Conservation (phyloP, 2,797 vertebrate species). For the Denticeps clupeoides region DNA sequence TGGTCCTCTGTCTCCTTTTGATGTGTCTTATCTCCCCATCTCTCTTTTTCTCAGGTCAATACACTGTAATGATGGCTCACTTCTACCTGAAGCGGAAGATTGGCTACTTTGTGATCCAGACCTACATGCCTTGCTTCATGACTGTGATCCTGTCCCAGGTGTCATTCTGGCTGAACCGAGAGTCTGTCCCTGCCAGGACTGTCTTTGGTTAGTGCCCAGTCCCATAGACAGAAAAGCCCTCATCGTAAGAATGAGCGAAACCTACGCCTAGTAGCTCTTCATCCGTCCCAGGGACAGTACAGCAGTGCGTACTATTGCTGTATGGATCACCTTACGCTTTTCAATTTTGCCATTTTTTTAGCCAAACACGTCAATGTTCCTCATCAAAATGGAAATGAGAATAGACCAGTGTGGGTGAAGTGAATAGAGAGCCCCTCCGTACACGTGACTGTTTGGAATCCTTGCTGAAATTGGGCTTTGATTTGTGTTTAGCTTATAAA, state of each 20-base stretch:
- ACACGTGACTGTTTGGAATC: conserved; percentile 14
- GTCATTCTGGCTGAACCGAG: conserved; percentile 96
- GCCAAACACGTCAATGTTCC: conserved; percentile 20
- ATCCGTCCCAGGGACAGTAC: too few species aligned
- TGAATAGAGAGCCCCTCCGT: conserved; percentile 24
- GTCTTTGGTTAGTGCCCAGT: conserved; percentile 81
- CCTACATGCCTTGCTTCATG: conserved; percentile 98
- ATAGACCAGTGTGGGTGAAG: conserved; percentile 19
- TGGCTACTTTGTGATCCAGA: conserved; percentile 97
- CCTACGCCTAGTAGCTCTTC: too few species aligned
- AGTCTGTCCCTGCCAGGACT: conserved; percentile 92
- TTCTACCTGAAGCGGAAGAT: conserved; percentile 98
- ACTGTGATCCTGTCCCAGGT: conserved; percentile 96
- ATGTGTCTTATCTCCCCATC: conserved; percentile 6
- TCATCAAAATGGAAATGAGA: conserved; percentile 30
- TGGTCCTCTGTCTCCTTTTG: conserved; percentile 8
- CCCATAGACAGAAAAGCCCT: background rate
- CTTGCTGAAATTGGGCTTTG: too few species aligned
- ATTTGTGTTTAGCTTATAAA: too few species aligned
- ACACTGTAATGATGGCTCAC: conserved; percentile 95
- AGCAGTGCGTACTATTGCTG: too few species aligned
- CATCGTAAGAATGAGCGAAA: background rate
- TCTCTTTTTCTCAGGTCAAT: conserved; percentile 68
- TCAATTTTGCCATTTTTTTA: conserved; percentile 13
- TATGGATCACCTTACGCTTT: too few species aligned